Base-by-base conservation (phyloP, 2,797 vertebrate species). In the Notolepis coatsorum region DNA sequence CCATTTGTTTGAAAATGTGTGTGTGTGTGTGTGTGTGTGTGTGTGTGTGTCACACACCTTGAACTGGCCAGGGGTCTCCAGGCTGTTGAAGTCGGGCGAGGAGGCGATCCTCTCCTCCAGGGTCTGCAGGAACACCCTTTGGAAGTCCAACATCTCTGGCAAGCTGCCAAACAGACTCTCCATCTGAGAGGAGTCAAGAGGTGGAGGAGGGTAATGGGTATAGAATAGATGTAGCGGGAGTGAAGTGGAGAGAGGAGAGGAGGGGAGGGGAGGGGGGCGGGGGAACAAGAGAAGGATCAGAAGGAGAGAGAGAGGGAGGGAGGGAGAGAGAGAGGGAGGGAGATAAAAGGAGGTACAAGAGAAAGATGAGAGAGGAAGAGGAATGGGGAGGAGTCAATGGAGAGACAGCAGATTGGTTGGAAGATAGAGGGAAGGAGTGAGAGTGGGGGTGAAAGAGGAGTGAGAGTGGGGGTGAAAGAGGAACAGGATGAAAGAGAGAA, bases 91-190 rank as follows among this genome's bases (percentile, higher is more conserved):
- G 88, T 98, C 95, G 2, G 96, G 95, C 2, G 95, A 94, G 3
- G 93, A 95, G 30, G 94, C 94, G 30, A 98, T 95, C 76, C 95
- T 93, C 70, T 99, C 96, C 79, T 99, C 97, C 59, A 99, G 87
- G 0, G 97, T 99, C 88, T 98, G 96, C 51, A 99, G 84, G 84
- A 99, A 99, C 59, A 98, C 95, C 81, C 94, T 96, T 84, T 99
- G 97, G 88, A 99, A 99, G 79, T 98, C 94, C 79, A 98, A 71
- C 97, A 99, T 98, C 89, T 99, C 97, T 12, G 96, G 97, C 74
- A 99, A 87, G 68, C 97, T 98, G 61, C 97, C 97, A 7, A 99
- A 99, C 71, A 99, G 90, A 33, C 96, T 97, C 73, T 99, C 97
- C 96, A 99, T 98, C 97, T 99, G 59, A 2, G 15, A 18, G 47